Percentiles rank a stretch among this genome's conserved stretches.
Evolutionary conservation across 1,140 invertebrate species (phyloP).

Genomic region (Acyrthosiphon pisum): DNA sequence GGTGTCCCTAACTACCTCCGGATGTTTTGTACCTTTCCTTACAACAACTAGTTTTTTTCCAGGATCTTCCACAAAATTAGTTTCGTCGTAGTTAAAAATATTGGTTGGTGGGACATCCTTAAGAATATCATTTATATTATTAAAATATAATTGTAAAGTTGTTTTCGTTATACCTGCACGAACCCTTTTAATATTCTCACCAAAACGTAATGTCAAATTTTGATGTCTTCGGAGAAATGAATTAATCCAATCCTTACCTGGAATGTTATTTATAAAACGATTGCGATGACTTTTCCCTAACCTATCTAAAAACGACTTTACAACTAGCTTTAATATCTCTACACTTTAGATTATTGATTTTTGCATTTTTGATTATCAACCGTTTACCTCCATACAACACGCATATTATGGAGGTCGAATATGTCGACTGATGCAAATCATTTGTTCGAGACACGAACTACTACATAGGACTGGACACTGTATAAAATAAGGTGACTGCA

Average conservation of each 20-base stretch:
- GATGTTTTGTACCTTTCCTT: constrained; percentile 46
- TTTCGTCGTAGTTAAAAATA: constrained; percentile 51
- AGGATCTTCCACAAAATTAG: constrained; percentile 51
- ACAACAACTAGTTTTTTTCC: constrained; percentile 58
- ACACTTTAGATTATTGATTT: not conserved
- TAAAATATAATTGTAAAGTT: constrained; percentile 3
- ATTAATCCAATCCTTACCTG: constrained; percentile 16
- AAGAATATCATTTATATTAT: not conserved
- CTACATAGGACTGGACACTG: no score
- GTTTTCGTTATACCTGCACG: not conserved
- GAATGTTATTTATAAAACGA: not conserved
- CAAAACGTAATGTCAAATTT: not conserved
- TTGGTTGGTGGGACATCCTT: not conserved
- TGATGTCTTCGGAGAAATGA: not conserved
- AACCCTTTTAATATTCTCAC: constrained; percentile 28
- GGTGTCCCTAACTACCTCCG: constrained; percentile 43
- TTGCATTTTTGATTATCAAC: no score
- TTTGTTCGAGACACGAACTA: no score
- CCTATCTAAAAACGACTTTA: not conserved
- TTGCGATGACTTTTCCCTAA: not conserved
- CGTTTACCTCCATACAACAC: no score
- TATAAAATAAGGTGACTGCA: no score
- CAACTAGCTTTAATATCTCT: not conserved
- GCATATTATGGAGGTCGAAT: no score
- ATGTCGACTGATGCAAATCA: no score